phyloP scores from a whole-genome alignment of 2,113 vertebrate genomes.

The Cepphus grylle region DNA sequence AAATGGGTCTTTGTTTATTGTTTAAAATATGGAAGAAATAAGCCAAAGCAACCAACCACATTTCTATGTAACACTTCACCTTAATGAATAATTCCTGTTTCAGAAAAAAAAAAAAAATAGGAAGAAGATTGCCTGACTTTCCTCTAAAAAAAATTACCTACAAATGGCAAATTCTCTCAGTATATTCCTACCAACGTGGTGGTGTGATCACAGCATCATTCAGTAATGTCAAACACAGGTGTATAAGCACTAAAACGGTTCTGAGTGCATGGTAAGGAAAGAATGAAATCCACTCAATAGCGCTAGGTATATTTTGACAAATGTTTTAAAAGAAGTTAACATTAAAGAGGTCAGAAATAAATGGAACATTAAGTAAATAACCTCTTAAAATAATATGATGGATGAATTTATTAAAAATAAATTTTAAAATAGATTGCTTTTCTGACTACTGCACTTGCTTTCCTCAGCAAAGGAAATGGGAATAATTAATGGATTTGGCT shows the following conservation, averaged over 20 bases:
- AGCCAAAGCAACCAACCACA: not conserved
- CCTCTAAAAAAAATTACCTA: not conserved
- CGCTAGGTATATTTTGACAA: not conserved
- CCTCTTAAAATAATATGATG: conserved; percentile 38
- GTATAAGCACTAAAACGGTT: not conserved
- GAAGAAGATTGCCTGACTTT: not conserved
- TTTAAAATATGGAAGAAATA: not conserved
- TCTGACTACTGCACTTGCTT: not conserved
- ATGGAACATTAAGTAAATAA: conserved; percentile 25
- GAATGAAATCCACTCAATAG: not conserved
- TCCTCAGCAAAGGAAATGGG: conserved; percentile 6
- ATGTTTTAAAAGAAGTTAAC: not conserved
- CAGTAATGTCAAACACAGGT: not conserved
- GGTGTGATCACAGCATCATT: not conserved
- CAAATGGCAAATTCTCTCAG: not conserved
- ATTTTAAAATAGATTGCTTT: conserved; percentile 14
- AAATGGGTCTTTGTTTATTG: not conserved
- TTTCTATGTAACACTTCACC: not conserved
- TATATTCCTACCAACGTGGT: not conserved
- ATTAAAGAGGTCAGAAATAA: not conserved
- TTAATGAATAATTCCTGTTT: not conserved
- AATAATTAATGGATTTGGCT: conserved; percentile 47
- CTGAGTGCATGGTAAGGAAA: not conserved
- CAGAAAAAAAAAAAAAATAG: not conserved
- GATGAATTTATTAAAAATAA: conserved; percentile 2